Percentiles rank a stretch among this genome's conserved stretches.
Conservation (phyloP, 2,888 invertebrate species). For the Iselma pallidipennis region DNA sequence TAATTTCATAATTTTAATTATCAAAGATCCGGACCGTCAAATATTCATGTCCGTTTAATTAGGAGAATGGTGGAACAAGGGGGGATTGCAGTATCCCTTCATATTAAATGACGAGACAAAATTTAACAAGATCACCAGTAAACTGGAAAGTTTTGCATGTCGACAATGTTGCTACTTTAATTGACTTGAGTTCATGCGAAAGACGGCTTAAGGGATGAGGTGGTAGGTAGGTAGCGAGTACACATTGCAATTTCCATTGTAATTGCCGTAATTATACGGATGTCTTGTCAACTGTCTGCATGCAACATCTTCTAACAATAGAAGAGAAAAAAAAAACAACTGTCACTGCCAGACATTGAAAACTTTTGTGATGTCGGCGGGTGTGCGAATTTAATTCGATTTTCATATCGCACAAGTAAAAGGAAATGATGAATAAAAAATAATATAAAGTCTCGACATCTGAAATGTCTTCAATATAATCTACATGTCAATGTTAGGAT, state of each 20-base stretch:
- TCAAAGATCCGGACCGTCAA: conserved; percentile 37
- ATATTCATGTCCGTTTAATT: conserved; percentile 43
- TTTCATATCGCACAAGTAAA: neutral
- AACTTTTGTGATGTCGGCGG: neutral
- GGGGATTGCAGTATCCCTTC: too few relatives aligned
- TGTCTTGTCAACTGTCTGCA: conserved; percentile 1
- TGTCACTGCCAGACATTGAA: neutral
- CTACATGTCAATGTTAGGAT: neutral
- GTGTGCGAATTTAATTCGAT: neutral
- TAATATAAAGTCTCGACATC: neutral
- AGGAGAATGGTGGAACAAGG: too few relatives aligned
- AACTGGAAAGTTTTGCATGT: conserved; percentile 24
- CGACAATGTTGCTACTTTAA: conserved; percentile 33
- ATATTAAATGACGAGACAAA: conserved; percentile 11
- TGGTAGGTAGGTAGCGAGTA: neutral
- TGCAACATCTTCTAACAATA: neutral
- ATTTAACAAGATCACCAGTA: conserved; percentile 39
- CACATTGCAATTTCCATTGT: conserved; percentile 15
- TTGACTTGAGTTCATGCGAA: conserved; percentile 26
- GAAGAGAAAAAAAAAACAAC: too few relatives aligned
- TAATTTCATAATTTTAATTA: conserved; percentile 31
- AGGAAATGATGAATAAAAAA: neutral
- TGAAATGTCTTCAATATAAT: neutral
- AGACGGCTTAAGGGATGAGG: too few relatives aligned
- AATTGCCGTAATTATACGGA: conserved; percentile 18